Conservation (phyloP, 2,113 vertebrate genomes). For the Syngnathus floridae region DNA sequence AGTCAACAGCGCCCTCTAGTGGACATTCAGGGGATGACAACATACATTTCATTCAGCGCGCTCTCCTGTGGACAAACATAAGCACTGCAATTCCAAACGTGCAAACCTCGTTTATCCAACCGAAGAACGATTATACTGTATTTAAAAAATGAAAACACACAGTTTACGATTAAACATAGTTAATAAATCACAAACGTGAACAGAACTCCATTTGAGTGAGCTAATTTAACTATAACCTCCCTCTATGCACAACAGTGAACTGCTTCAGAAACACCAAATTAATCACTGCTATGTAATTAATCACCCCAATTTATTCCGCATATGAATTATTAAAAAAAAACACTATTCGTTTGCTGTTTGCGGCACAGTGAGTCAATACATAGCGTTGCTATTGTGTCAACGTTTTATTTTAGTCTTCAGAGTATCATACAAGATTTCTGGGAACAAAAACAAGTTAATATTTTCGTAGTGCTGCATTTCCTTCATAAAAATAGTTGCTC, state of each 20-base stretch:
- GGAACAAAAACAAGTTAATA: conserved; percentile 88
- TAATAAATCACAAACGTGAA: neutral
- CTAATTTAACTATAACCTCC: neutral
- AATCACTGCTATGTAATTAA: neutral
- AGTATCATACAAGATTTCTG: conserved; percentile 99
- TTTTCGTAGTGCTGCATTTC: conserved; percentile 98
- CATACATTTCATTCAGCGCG: neutral
- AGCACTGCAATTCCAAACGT: conserved; percentile 3
- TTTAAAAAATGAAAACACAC: neutral
- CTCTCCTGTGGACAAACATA: conserved; percentile 30
- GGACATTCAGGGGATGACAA: neutral
- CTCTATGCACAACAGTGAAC: neutral
- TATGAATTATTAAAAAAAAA: neutral
- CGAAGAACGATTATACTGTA: neutral
- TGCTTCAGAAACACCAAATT: neutral
- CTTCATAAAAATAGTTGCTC: conserved; percentile 98
- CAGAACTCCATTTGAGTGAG: neutral
- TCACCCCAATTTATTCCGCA: neutral
- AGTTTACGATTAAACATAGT: too few relatives aligned
- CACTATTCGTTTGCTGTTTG: neutral
- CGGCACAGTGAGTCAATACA: neutral
- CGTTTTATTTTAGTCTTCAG: conserved; percentile 84
- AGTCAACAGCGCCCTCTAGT: conserved; percentile 44
- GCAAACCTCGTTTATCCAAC: neutral
- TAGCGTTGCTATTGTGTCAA: conserved; percentile 72